Base-by-base conservation (phyloP, 1,140 invertebrate species). In the Anagrus nilaparvatae region DNA sequence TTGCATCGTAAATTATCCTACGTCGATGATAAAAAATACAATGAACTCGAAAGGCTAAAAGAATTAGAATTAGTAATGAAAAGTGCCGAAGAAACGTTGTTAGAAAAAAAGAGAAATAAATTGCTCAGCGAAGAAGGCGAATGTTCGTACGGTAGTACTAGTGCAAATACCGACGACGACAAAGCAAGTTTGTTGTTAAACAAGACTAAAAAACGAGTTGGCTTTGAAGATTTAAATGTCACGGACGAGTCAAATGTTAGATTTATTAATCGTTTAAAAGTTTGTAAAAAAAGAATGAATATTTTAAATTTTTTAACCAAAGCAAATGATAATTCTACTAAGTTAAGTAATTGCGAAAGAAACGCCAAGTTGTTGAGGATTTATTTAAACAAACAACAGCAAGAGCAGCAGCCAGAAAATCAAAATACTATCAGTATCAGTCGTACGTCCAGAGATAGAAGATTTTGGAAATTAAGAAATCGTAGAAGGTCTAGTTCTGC, bases 401-500 rank as follows among this genome's bases (percentile, higher is more conserved):
- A n/a, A n/a, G n/a, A n/a, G n/a, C n/a, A n/a, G n/a, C n/a, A n/a
- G 24, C 24, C 12, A n/a, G 6, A 27, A 6, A 27, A 27, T 27
- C 24, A 21, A 1, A 69, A 67, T 18, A 69, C 65, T 6, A 69
- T 66, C 23, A 60, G 61, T 27, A 61, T 69, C 29, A 67, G 39
- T 61, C 63, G 28, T n/a, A 62, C 60, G 29, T 63, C 66, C 35
- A 59, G 61, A 31, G 60, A 67, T 27, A 50, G 63, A 20, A 59
- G 62, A 34, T 69, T 69, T 40, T 67, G 65, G 65, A 64, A 61
- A 38, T 50, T 69, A 16, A 55, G 62, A 10, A 66, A 56, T 44
- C 61, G 64, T 16, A 52, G 64, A 28, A 59, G 59, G 29, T 63
- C 64, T 0, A 65, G 53, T 47, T 64, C 63, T 5, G 44, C 57